phyloP scores from a whole-genome alignment of 2,797 vertebrate genomes.

The Halcyon leucocephala region DNA sequence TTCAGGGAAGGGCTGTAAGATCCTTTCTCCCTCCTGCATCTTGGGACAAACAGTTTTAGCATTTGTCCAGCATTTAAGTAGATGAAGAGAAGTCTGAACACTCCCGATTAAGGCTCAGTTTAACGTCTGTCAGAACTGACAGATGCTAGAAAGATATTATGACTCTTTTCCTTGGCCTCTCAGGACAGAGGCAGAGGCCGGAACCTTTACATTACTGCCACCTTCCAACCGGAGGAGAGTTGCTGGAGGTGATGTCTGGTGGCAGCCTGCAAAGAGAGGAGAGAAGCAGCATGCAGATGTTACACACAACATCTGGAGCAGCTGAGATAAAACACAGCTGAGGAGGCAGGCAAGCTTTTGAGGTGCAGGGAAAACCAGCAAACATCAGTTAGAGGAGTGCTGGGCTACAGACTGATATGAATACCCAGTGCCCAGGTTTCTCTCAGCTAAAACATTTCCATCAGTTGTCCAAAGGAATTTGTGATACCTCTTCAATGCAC shows the following conservation, averaged over 20 bases:
- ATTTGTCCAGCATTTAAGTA: background rate
- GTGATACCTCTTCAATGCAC: background rate
- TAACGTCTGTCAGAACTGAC: background rate
- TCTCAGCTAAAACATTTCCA: background rate
- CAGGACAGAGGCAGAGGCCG: background rate
- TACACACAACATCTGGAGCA: background rate
- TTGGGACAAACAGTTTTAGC: background rate
- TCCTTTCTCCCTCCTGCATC: background rate
- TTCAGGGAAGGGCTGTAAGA: background rate
- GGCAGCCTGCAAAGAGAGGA: background rate
- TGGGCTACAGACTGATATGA: background rate
- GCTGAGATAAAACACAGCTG: background rate
- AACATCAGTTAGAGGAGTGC: background rate
- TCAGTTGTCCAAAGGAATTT: background rate
- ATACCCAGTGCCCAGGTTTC: background rate
- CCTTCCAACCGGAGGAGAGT: background rate
- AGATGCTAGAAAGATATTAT: background rate
- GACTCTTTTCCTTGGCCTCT: background rate
- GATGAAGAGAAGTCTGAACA: background rate
- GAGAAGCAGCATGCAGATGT: background rate
- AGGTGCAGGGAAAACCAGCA: background rate
- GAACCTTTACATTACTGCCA: background rate
- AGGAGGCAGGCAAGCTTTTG: background rate
- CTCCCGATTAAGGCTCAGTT: background rate
- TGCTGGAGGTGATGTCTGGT: background rate